Evolutionary conservation across 2,797 vertebrate genomes (phyloP), one percentile per base, ranked within the genome.

Genomic region (Sebastes nivosus): DNA sequence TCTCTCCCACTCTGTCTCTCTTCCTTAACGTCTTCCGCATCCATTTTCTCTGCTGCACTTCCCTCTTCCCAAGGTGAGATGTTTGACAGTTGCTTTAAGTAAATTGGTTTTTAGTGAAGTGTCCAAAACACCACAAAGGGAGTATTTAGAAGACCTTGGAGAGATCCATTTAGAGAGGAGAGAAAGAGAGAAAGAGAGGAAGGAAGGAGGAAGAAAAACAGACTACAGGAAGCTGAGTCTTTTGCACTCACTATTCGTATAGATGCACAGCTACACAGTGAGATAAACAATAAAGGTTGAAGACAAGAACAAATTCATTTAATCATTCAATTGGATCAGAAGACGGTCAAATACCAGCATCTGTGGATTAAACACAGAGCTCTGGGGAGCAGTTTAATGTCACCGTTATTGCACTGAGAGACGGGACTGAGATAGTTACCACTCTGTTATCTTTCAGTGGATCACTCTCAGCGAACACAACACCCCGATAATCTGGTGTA

Each of bases 71-170:
- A 89, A 86, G 86, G 86, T 86, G 82, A 89, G 69, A 78, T 72
- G 54, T 86, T 78, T 89, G 80, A 88, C 77, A 87, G 74, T 81
- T 85, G 73, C 74, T 86, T 85, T 85, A 77, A 83, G 78, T 86
- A 87, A 88, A 89, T 82, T 86, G 82, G 50, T 87, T 89, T 81
- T 63, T 54, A 24, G 72, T 70, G 61, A 83, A 82, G 73, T 79
- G 79, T 73, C 82, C 82, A 75, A 86, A 88, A 77, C 54, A 78
- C 73, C 78, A 85, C 58, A 82, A 65, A 69, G 58, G 77, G 75
- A 81, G 80, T 55, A 75, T 20, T 75, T 25, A 81, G 65, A 76
- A 67, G 88, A 81, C 83, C 87, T 87, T 88, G 87, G 84, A 88
- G 78, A 50, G 63, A 87, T 59, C 63, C 81, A 80, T 34, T 81